These are phyloP conservation scores for Sphenodon punctatus DNA, from an alignment of 2,797 vertebrate species.

Conservation along the genomic window DNA sequence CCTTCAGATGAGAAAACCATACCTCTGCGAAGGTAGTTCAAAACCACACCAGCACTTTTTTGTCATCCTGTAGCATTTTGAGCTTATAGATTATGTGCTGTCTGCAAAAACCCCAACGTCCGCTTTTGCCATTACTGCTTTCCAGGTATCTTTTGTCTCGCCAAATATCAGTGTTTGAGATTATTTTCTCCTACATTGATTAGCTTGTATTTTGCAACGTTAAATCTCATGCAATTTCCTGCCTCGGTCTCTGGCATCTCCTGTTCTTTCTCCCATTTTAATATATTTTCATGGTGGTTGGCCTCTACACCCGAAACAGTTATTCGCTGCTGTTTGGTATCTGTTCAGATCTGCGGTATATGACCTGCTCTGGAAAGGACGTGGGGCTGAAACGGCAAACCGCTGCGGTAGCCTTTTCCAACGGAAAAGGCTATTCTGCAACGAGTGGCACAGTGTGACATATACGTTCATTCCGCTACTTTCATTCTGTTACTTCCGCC, in stretches of 20 bases:
- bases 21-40: neutral
- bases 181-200: slow-evolving; percentile 61
- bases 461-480: too few relatives aligned
- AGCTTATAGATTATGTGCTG: slow-evolving; percentile 40
- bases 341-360: too few relatives aligned
- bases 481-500: too few relatives aligned
- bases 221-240: slow-evolving; percentile 30
- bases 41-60: slow-evolving; percentile 32
- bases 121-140: slow-evolving; percentile 53
- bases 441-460: too few relatives aligned
- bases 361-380: too few relatives aligned
- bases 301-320: neutral
- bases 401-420: too few relatives aligned
- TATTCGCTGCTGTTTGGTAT: too few relatives aligned
- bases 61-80: slow-evolving; percentile 33
- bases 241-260: neutral
- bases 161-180: slow-evolving; percentile 53
- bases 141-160: slow-evolving; percentile 58
- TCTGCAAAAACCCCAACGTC: slow-evolving; percentile 42
- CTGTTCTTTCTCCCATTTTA: neutral
- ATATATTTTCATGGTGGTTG: slow-evolving; percentile 1
- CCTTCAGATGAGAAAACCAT: slow-evolving; percentile 35
- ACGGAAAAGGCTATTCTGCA: too few relatives aligned
- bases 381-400: too few relatives aligned
- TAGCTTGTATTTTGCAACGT: slow-evolving; percentile 40